phyloP scores from a whole-genome alignment of 2,113 vertebrate species.

The Apodemus sylvaticus region DNA sequence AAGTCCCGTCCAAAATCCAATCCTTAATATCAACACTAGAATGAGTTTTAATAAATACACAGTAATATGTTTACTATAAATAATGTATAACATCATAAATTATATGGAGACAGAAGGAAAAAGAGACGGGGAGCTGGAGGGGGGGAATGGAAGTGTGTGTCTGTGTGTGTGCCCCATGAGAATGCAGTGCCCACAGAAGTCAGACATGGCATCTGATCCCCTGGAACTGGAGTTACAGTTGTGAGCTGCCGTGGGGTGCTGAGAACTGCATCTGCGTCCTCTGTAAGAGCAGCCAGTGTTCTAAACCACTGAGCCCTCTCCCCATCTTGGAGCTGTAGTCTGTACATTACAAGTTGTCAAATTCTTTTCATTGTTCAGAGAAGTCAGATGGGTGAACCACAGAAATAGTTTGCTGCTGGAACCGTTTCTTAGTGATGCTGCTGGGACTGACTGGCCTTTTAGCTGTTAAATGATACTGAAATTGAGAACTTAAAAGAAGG shows the following conservation, averaged over 20 bases:
- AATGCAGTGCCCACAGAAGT: background rate
- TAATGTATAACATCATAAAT: background rate
- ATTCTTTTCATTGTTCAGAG: background rate
- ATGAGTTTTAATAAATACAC: background rate
- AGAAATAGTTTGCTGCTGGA: background rate
- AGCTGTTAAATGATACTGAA: conserved; percentile 4
- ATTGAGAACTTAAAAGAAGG: background rate
- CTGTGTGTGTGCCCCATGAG: background rate
- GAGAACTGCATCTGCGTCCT: background rate
- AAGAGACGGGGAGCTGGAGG: background rate
- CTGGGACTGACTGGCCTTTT: background rate
- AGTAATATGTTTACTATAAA: background rate
- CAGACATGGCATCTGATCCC: background rate
- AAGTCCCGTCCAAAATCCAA: background rate
- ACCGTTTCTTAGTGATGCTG: background rate
- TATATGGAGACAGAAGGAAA: background rate
- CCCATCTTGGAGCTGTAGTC: background rate
- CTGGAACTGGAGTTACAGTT: background rate
- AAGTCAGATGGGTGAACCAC: background rate
- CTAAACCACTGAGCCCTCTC: background rate
- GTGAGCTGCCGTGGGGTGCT: background rate
- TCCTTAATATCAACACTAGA: background rate
- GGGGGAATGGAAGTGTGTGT: background rate
- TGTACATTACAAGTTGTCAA: background rate
- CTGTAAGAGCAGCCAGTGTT: background rate